Evolutionary conservation across 2,888 invertebrate genomes (phyloP).

Genomic region (Brassicogethes aeneus): DNA sequence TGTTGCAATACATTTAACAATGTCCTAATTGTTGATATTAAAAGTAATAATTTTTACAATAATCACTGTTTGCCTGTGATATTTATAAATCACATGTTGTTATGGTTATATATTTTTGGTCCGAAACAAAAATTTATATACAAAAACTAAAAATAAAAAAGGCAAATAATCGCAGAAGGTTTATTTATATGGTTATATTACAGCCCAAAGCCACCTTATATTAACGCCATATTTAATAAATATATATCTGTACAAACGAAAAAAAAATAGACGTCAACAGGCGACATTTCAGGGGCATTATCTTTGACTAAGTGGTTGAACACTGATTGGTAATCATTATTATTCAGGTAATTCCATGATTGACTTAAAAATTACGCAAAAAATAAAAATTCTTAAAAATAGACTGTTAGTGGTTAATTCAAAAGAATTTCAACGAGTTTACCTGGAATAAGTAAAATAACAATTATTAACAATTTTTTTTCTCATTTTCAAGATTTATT

Average conservation of each 20-base stretch:
- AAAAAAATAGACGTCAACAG: conserved; percentile 15
- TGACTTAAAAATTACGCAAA: conserved; percentile 18
- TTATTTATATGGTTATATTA: conserved; percentile 42
- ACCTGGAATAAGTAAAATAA: not conserved
- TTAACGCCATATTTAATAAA: conserved; percentile 25
- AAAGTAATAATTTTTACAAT: not conserved
- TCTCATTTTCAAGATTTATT: too few relatives aligned
- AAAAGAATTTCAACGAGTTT: not conserved
- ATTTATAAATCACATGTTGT: too few relatives aligned
- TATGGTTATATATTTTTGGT: too few relatives aligned
- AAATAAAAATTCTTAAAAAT: conserved; percentile 17
- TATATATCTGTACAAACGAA: conserved; percentile 34
- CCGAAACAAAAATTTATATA: conserved; percentile 14
- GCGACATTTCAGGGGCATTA: conserved; percentile 14
- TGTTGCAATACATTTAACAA: not conserved
- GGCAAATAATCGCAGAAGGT: conserved; percentile 25
- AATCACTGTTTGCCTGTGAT: too few relatives aligned
- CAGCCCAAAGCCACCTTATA: conserved; percentile 24
- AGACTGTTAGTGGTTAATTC: not conserved
- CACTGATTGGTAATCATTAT: conserved; percentile 34
- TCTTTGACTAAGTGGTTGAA: conserved; percentile 34
- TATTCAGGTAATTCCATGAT: conserved; percentile 27
- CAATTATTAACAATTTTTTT: not conserved
- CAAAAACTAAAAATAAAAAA: conserved; percentile 9
- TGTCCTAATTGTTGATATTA: not conserved